Base-by-base conservation (phyloP, 2,797 vertebrate genomes). In the Semotilus atromaculatus region DNA sequence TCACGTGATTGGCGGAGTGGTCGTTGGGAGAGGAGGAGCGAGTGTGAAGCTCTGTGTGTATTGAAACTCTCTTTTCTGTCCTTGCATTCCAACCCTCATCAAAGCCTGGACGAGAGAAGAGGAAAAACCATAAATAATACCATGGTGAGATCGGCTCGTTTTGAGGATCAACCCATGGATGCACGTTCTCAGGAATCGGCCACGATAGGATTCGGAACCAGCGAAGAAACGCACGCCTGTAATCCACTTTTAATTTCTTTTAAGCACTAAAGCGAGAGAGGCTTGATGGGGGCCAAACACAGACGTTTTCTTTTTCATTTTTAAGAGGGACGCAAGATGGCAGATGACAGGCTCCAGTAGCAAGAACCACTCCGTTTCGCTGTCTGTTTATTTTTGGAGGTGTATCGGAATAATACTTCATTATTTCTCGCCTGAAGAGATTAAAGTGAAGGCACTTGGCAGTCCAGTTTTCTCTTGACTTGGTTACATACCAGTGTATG, bases 301-400 rank as follows among this genome's bases (percentile, higher is more conserved):
- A 91, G 85, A 88, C 86, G 92, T 87, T 89, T 83, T 77, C 84
- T 81, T 83, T 88, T 89, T 88, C 71, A 85, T 81, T 85, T 88
- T 80, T 88, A 93, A 91, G 92, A 94, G 92, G 93, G 94, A 94
- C 93, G 91, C 95, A 96, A 96, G 93, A 96, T 96, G 95, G 96
- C 96, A 95, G 94, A 94, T 96, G 95, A 96, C 94, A 95, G 94
- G 92, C 93, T 88, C 88, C 94, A 90, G 89, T 92, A 94, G 94
- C 91, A 92, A 94, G 92, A 93, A 91, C 90, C 87, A 91, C 91
- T 94, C 92, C 94, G 93, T 92, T 84, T 92, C 92, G 93, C 90
- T 82, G 64, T 26, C 38, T 68, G 29, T 80, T 89, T 92, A 90
- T 92, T 91, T 92, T 87, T 90, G 71, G 92, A 89, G 88, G 89